Base-by-base conservation (phyloP, 2,113 vertebrate species). In the Varanus salvator region DNA sequence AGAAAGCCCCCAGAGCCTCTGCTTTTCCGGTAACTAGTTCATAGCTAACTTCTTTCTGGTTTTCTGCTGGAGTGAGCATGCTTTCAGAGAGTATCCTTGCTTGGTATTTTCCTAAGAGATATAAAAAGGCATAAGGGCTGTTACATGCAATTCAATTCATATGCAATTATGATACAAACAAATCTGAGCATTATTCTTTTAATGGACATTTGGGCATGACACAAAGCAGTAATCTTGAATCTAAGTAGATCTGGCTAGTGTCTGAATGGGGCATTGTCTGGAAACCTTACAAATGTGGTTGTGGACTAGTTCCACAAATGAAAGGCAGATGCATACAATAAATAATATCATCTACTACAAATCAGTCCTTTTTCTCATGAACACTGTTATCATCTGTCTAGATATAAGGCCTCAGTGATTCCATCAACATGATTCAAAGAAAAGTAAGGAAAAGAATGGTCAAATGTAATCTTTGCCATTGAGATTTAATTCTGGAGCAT, bases 1-100 rank as follows among this genome's bases (percentile, higher is more conserved):
- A 99, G 94, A 98, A 99, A 71, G 98, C 95, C 8, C 97, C 97
- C 89, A 99, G 95, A 29, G 97, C 97, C 94, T 98, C 98, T 75
- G 97, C 97, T 86, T 98, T 98, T 34, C 98, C 98, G 1, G 98
- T 98, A 57, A 98, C 98, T 91, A 99, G 97, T 94, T 99, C 98
- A 27, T 98, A 98, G 85, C 92, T 97, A 87, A 99, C 98, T 96
- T 99, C 98, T 92, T 97, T 98, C 90, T 99, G 97, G 92, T 98
- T 98, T 66, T 99, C 98, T 0, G 90, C 97, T 8, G 98, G 98
- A 85, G 96, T 98, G 74, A 97, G 98, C 95, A 99, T 99, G 90
- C 97, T 98, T 95, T 99, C 99, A 3, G 98, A 98, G 54, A 99
- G 97, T 87, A 98, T 96, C 85, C 99, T 98, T 75, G 99, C 98